phyloP scores from a whole-genome alignment of 2,888 invertebrate species.

The Nemotelus nigrinus region DNA sequence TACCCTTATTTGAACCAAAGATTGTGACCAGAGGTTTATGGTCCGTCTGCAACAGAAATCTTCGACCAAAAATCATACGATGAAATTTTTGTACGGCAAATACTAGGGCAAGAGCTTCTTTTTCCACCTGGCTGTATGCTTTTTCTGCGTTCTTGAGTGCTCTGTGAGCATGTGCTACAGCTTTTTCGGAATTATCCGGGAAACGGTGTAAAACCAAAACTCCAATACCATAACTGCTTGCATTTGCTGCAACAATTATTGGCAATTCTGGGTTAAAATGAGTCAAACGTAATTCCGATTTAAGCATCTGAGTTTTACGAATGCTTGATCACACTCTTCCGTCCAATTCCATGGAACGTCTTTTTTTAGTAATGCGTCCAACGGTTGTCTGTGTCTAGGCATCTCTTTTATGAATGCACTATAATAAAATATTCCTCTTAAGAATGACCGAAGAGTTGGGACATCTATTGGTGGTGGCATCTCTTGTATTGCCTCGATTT shows the following conservation, averaged over 20 bases:
- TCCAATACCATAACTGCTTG: slow-evolving; percentile 50
- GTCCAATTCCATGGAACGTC: slow-evolving; percentile 6
- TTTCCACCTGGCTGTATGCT: too few relatives aligned
- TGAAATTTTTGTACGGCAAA: too few relatives aligned
- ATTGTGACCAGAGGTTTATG: too few relatives aligned
- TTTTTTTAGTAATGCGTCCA: not conserved
- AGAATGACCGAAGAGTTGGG: slow-evolving; percentile 51
- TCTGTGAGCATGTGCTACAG: not conserved
- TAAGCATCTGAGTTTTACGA: slow-evolving; percentile 1
- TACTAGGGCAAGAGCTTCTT: too few relatives aligned
- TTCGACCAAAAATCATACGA: too few relatives aligned
- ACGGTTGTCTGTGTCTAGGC: not conserved
- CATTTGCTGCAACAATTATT: slow-evolving; percentile 52
- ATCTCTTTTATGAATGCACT: slow-evolving; percentile 49
- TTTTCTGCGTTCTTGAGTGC: not conserved
- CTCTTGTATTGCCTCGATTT: too few relatives aligned
- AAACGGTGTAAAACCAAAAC: slow-evolving; percentile 44
- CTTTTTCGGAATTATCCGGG: not conserved
- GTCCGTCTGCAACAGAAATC: too few relatives aligned
- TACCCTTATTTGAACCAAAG: too few relatives aligned
- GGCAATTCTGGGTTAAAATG: slow-evolving; percentile 50
- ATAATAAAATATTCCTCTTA: slow-evolving; percentile 44
- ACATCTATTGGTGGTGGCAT: too few relatives aligned
- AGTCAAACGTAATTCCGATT: slow-evolving; percentile 47
- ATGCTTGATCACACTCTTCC: not conserved